These are phyloP conservation scores for Microcebus ravelobensis DNA, from an alignment of 2,113 vertebrate genomes.

Conservation along the genomic window DNA sequence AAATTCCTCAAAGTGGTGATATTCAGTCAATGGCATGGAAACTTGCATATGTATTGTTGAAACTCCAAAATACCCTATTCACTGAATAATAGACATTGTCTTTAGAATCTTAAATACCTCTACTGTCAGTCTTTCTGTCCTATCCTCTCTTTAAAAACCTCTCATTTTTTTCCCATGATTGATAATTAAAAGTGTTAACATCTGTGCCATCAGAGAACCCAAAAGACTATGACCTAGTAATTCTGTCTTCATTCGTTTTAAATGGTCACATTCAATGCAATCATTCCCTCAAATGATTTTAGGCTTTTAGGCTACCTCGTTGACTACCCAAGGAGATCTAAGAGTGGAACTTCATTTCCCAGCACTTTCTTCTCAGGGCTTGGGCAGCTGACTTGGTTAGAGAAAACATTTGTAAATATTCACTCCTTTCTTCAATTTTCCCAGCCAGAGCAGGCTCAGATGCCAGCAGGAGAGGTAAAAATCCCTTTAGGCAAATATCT, in stretches of 20 bases:
- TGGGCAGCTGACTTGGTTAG: accelerated
- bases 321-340: neutral
- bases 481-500: neutral
- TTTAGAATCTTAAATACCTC: neutral
- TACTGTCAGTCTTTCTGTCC: neutral
- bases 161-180: accelerated
- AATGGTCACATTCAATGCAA: neutral
- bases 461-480: neutral
- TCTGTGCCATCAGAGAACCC: neutral
- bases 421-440: neutral
- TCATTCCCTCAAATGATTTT: neutral
- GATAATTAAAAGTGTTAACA: neutral
- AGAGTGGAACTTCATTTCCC: neutral
- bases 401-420: neutral
- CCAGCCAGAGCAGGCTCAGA: neutral
- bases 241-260: neutral
- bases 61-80: neutral
- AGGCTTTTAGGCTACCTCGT: neutral
- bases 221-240: neutral
- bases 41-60: neutral
- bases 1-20: neutral
- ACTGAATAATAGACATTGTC: neutral
- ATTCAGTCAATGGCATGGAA: neutral
- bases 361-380: accelerated
- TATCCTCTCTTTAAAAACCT: neutral